Evolutionary conservation across 1,140 invertebrate genomes (phyloP), one percentile per base, ranked within the genome.

Genomic region (Procambarus clarkii): DNA sequence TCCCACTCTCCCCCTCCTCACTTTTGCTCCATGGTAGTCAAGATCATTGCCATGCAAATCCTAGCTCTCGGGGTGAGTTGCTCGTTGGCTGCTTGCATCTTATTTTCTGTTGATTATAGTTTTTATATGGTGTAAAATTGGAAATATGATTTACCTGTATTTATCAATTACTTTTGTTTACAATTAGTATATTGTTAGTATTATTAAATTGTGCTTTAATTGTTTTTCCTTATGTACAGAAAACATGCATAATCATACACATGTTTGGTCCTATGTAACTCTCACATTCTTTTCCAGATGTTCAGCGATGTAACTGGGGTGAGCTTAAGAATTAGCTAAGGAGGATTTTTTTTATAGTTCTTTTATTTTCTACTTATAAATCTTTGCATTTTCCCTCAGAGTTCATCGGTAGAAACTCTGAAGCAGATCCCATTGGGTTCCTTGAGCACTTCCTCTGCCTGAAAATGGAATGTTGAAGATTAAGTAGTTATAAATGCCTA

Each of bases 21-120:
- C 93, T 99, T 99, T 94, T 99, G 98, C 94, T 98, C 98, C n/a
- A 98, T 98, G 54, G 98, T 99, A 8, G 97, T 99, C 44, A 96
- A 98, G 91, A 95, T 99, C 45, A 97, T 99, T 84, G 98, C 98
- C 2, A 96, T 99, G 91, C 98, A 99, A 94, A 98, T 99, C 93
- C 96, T 98, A 91, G 97, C 97, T 93, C 96, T 98, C 69, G 97
- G 97, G 94, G 97, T 97, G 95, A 95, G 95, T 94, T 90, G 34
- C 13, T 8, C 15, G 58, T 24, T 71, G 21, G 24, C 9, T 46
- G 8, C 60, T 1, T 69, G 48, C 13, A n/a, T 88, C 15, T 44
- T 69, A 7, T 50, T 60, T 11, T 48, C n/a, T 50, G 13, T 77
- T 60, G 21, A n/a, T 80, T 71, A 46, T 45, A 69, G n/a, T 64